These are phyloP conservation scores for Percopsis transmontana DNA, from an alignment of 2,113 vertebrate species.

Conservation along the genomic window DNA sequence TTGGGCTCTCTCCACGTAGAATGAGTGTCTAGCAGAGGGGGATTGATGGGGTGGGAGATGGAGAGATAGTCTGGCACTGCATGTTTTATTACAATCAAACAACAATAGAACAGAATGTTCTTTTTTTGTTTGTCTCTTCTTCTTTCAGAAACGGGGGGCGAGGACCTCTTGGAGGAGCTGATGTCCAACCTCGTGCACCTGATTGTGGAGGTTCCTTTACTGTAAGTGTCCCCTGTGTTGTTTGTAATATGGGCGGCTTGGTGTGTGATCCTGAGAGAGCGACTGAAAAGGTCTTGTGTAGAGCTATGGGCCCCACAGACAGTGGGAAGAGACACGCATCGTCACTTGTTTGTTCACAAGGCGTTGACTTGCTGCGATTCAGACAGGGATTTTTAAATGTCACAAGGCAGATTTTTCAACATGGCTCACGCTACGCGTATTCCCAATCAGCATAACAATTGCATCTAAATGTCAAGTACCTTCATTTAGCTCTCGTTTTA, in stretches of 20 bases:
- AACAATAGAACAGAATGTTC: neutral
- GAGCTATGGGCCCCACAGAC: neutral
- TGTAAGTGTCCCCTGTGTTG: conserved; percentile 82
- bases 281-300: conserved; percentile 23
- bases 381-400: conserved; percentile 9
- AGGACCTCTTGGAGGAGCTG: conserved; percentile 93
- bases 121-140: neutral
- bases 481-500: conserved; percentile 14
- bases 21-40: neutral
- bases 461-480: neutral
- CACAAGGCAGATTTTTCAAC: neutral
- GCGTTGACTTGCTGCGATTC: neutral
- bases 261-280: neutral
- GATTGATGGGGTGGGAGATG: conserved; percentile 8
- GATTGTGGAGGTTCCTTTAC: conserved; percentile 91
- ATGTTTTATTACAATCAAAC: neutral
- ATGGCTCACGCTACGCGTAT: neutral
- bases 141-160: conserved; percentile 75
- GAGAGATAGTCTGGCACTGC: conserved; percentile 8
- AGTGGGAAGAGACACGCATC: conserved; percentile 1
- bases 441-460: neutral
- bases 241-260: neutral
- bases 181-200: conserved; percentile 92
- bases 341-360: neutral
- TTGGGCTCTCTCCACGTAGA: conserved; percentile 24